Evolutionary conservation across 1,140 invertebrate genomes (phyloP).

Genomic region (Lerema accius): DNA sequence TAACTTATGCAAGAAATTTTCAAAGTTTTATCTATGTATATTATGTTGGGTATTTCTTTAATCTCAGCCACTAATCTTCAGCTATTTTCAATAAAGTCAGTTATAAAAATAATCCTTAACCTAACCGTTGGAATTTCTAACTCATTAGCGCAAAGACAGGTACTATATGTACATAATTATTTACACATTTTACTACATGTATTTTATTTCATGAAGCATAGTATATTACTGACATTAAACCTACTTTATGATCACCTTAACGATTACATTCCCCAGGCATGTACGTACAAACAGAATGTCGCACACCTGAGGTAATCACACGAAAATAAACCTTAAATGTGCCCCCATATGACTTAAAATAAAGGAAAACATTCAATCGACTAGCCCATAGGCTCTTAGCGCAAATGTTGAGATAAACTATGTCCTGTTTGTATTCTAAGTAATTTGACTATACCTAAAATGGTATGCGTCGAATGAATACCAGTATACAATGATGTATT

Average conservation of each 20-base stretch:
- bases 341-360: not conserved
- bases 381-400: slow-evolving; percentile 2
- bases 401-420: slow-evolving; percentile 23
- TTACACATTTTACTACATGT: slow-evolving; percentile 26
- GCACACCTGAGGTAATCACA: not conserved
- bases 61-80: not conserved
- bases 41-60: too few species aligned
- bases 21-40: too few species aligned
- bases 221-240: slow-evolving; percentile 28
- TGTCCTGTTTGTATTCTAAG: slow-evolving; percentile 28
- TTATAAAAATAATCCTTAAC: slow-evolving; percentile 9
- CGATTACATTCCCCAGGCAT: slow-evolving; percentile 28
- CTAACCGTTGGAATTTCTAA: slow-evolving; percentile 7
- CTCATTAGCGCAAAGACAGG: slow-evolving; percentile 10
- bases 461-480: slow-evolving; percentile 21
- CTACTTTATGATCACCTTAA: slow-evolving; percentile 25
- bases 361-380: not conserved
- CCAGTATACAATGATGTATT: slow-evolving; percentile 11
- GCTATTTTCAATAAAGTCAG: slow-evolving; percentile 1
- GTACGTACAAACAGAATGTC: slow-evolving; percentile 27
- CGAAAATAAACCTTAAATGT: not conserved
- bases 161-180: not conserved
- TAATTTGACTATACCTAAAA: slow-evolving; percentile 21
- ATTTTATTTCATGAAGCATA: slow-evolving; percentile 25
- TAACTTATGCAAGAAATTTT: too few species aligned